phyloP scores from a whole-genome alignment of 1,140 invertebrate species.

The Drosophila willistoni region DNA sequence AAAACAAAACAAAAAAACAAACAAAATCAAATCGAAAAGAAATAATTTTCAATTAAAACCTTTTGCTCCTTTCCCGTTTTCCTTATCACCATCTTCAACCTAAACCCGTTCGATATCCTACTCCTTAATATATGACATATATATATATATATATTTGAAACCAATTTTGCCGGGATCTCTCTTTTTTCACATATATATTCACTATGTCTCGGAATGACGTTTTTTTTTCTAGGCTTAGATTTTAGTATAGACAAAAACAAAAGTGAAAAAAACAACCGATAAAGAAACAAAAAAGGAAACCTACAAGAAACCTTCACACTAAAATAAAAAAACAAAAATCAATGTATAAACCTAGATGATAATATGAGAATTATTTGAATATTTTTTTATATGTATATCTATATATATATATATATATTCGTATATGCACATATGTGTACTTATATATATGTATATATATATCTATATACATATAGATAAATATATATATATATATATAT shows the following conservation, averaged over 20 bases:
- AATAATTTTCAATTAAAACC: constrained; percentile 28
- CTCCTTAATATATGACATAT: neutral
- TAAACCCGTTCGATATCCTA: neutral
- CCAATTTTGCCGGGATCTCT: constrained; percentile 43
- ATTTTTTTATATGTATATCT: neutral
- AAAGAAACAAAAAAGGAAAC: constrained; percentile 25
- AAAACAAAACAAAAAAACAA: too few species aligned
- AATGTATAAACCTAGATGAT: constrained; percentile 65
- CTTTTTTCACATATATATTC: neutral
- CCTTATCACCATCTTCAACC: neutral
- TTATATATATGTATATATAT: constrained; percentile 12
- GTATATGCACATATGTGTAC: constrained; percentile 8
- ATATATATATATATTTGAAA: constrained; percentile 26
- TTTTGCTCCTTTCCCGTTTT: neutral
- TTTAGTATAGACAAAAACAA: constrained; percentile 61
- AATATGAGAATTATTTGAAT: constrained; percentile 55
- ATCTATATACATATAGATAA: constrained; percentile 42
- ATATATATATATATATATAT: constrained; percentile 31
- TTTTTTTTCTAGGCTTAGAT: constrained; percentile 65
- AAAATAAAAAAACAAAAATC: constrained; percentile 27
- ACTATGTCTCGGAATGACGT: constrained; percentile 38
- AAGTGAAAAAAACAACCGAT: neutral
- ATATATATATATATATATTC: too few species aligned
- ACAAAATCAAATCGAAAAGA: neutral
- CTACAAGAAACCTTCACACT: constrained; percentile 22